Conservation (phyloP, 2,113 vertebrate genomes). For the Pterophyllum scalare region DNA sequence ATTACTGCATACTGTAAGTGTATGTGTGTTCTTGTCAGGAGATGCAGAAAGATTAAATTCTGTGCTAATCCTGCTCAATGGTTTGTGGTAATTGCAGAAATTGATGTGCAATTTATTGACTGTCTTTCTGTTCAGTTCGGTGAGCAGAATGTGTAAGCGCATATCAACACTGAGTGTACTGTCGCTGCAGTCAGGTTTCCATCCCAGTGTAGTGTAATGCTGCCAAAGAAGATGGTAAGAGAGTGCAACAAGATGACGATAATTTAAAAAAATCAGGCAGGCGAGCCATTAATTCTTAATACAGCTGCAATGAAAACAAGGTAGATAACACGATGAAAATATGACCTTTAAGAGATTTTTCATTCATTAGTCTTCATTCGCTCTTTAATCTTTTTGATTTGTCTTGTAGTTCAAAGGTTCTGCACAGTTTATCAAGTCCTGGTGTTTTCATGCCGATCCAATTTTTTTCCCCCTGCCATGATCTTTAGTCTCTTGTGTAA, state of each 20-base stretch:
- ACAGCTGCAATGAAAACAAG: background rate
- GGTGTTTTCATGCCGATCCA: background rate
- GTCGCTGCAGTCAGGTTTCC: background rate
- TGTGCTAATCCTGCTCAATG: background rate
- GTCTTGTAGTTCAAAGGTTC: background rate
- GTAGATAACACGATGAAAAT: background rate
- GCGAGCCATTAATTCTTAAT: background rate
- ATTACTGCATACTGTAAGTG: background rate
- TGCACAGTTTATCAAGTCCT: background rate
- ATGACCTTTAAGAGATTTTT: background rate
- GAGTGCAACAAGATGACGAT: background rate
- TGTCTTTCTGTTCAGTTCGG: background rate
- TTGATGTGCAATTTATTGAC: background rate
- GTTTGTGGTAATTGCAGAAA: background rate
- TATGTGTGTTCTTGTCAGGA: background rate
- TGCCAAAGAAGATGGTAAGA: background rate
- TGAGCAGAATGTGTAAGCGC: background rate
- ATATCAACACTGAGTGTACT: background rate
- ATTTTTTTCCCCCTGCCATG: background rate
- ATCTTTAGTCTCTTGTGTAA: background rate
- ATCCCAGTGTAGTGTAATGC: background rate
- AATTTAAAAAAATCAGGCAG: background rate
- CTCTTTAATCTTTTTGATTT: background rate
- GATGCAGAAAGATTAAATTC: background rate
- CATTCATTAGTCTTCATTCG: background rate